Conservation (phyloP, 1,140 invertebrate genomes). For the Ylistrum balloti region DNA sequence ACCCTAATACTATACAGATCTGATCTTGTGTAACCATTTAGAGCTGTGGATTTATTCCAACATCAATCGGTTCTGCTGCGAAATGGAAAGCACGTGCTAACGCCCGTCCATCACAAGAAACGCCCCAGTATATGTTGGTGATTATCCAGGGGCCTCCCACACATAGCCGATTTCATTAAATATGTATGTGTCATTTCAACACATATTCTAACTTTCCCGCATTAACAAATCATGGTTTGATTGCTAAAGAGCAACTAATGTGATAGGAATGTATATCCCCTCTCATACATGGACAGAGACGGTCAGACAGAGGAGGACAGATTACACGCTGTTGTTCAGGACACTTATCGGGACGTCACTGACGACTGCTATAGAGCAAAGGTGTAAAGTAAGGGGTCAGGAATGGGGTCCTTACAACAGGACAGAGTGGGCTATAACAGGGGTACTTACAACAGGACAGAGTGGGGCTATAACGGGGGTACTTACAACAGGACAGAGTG, state of each 20-base stretch:
- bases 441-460: too few species aligned
- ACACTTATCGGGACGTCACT: not conserved
- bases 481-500: too few species aligned
- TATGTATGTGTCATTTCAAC: not conserved
- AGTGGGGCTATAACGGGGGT: too few species aligned
- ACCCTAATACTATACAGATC: too few species aligned
- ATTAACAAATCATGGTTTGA: not conserved
- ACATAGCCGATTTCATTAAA: not conserved
- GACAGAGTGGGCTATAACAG: too few species aligned
- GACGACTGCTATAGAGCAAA: too few species aligned
- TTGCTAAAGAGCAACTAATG: constrained; percentile 2
- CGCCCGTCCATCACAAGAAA: not conserved
- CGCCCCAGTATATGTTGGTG: not conserved
- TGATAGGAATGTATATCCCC: not conserved
- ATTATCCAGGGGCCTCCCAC: not conserved
- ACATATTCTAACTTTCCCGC: not conserved
- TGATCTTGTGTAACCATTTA: too few species aligned
- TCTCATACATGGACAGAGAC: not conserved
- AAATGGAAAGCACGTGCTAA: not conserved
- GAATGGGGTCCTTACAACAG: too few species aligned
- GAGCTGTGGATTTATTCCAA: too few species aligned
- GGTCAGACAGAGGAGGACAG: not conserved
- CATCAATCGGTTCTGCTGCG: not conserved
- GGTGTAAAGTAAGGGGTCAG: too few species aligned
- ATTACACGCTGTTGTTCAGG: not conserved